Base-by-base conservation (phyloP, 2,888 invertebrate species). In the Sicus ferrugineus region DNA sequence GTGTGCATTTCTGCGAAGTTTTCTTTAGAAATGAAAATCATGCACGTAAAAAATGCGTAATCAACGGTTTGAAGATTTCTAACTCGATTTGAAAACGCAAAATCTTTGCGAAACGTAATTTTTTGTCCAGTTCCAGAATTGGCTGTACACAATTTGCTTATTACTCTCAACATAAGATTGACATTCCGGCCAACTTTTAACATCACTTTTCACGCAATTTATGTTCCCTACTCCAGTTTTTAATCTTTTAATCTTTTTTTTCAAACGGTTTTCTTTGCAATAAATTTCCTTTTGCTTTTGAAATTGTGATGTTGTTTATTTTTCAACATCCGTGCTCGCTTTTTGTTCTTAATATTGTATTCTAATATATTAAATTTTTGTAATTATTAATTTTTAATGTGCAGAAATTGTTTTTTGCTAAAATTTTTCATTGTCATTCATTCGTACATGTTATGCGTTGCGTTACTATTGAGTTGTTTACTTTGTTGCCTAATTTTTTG, bases 401-500 rank as follows among this genome's bases (percentile, higher is more conserved):
- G 67, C 67, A 67, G 67, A 59, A 67, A 46, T 58, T 23, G 26
- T 52, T 65, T 75, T 71, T 73, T 71, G 69, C 67, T 73, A 28
- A 65, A 48, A 50, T 50, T 14, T 3, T 71, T 50, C 50, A 59
- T 28, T 56, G 31, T 59, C 34, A 19, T 42, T 26, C 42, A 34
- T 42, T 61, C 23, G 11, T 26, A 7, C 9, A 2, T 26, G 23
- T 54, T 28, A 11, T 28, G 23, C 14, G 11, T 7, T 26, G 23
- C 14, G 26, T 28, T 54, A 23, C 9, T 21, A 38, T 23, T 16
- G 28, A 9, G 59, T 16, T 34, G 3, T 59, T 34, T 42, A 11
- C 21, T 61, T 59, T 59, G 38, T 65, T 72, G 16, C 23, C 54
- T 83, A 85, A 83, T 85, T 85, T 84, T 85, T 85, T 80, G 85